A percentile compares a stretch with the other conserved stretches of the same genome.
Evolutionary conservation across 2,113 vertebrate genomes (phyloP).

Genomic region (Chloropsis cyanopogon): DNA sequence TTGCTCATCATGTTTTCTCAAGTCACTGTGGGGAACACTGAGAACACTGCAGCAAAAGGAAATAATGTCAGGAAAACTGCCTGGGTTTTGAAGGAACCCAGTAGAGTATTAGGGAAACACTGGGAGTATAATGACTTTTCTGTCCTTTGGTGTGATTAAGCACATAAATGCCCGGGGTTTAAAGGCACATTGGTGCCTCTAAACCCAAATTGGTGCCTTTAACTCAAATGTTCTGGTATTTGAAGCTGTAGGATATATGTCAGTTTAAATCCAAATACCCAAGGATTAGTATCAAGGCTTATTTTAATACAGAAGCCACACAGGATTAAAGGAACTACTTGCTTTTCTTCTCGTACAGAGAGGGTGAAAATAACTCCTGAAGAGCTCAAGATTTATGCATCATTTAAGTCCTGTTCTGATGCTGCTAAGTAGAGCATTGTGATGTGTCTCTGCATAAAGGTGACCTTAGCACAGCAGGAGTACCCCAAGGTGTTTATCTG

Average conservation of each 20-base stretch:
- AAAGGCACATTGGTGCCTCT: background rate
- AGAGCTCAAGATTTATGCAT: slow-evolving; percentile 4
- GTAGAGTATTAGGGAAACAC: background rate
- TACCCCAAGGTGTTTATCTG: background rate
- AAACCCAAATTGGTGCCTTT: no score
- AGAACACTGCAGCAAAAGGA: background rate
- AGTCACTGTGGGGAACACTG: background rate
- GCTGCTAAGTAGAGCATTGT: background rate
- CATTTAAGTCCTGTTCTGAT: slow-evolving; percentile 2
- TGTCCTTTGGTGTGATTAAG: slow-evolving; percentile 22
- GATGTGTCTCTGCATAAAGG: background rate
- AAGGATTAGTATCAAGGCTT: slow-evolving; percentile 26
- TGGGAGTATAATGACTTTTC: background rate
- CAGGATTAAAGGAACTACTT: slow-evolving; percentile 11
- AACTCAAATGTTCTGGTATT: slow-evolving; percentile 15
- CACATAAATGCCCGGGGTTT: background rate
- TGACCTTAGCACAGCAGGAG: background rate
- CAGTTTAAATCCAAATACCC: slow-evolving; percentile 19
- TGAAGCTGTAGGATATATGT: background rate
- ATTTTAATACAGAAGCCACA: slow-evolving; percentile 33
- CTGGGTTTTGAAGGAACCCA: background rate
- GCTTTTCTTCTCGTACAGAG: background rate
- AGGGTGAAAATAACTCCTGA: slow-evolving; percentile 9
- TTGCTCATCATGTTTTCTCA: background rate
- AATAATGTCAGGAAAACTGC: background rate